phyloP scores from a whole-genome alignment of 2,888 invertebrate species.

The Mythimna impura region DNA sequence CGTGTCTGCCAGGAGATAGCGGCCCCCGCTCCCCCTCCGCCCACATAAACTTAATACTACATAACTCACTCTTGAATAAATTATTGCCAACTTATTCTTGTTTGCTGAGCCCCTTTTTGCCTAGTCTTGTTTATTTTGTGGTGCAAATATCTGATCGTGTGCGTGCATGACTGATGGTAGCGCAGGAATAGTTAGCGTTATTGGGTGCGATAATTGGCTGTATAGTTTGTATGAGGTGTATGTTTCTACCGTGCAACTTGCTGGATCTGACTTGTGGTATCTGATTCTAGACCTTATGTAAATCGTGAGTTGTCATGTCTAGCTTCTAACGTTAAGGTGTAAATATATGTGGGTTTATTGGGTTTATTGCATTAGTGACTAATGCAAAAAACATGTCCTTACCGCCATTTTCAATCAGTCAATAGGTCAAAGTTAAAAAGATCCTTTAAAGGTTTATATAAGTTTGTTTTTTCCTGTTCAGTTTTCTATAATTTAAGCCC shows the following conservation, averaged over 20 bases:
- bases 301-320: background rate
- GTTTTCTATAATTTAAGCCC: background rate
- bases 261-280: slow-evolving; percentile 15
- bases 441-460: background rate
- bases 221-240: slow-evolving; percentile 36
- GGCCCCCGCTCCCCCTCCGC: slow-evolving; percentile 74
- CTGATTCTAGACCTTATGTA: slow-evolving; percentile 33
- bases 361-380: background rate
- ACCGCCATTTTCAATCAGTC: background rate
- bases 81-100: slow-evolving; percentile 85
- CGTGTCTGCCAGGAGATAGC: slow-evolving; percentile 69
- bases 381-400: background rate
- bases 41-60: slow-evolving; percentile 86
- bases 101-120: slow-evolving; percentile 79
- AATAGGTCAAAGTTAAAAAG: slow-evolving; percentile 13
- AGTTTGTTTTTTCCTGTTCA: background rate
- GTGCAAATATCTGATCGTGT: slow-evolving; percentile 64
- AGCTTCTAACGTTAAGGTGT: background rate
- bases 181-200: slow-evolving; percentile 53
- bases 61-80: slow-evolving; percentile 87
- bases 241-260: slow-evolving; percentile 19
- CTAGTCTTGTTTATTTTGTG: slow-evolving; percentile 73
- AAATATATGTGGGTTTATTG: background rate
- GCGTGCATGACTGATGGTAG: slow-evolving; percentile 58
- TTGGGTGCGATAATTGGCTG: slow-evolving; percentile 54